These are phyloP conservation scores for Epizoanthus scotinus DNA, from an alignment of 92 coral and sea anemone species.

Conservation along the genomic window DNA sequence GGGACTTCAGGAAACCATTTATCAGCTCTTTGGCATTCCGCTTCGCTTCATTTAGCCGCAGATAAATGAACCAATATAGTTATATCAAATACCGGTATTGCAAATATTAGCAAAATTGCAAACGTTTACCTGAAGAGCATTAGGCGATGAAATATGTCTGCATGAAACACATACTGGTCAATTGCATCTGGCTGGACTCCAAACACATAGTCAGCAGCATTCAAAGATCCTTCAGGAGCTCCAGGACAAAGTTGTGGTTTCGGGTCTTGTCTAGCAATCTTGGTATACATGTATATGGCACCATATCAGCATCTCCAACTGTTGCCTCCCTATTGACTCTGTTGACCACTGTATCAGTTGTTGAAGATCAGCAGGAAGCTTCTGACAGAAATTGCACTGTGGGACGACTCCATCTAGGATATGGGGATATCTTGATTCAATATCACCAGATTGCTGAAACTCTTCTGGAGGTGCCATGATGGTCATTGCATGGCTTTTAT, in stretches of 20 bases:
- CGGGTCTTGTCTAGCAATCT: constrained; percentile 25
- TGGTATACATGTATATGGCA: constrained; percentile 31
- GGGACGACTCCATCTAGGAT: not conserved
- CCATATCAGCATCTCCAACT: constrained; percentile 20
- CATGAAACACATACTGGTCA: constrained; percentile 10
- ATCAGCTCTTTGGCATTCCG: too few relatives aligned
- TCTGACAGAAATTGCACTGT: not conserved
- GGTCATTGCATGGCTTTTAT: constrained; percentile 29
- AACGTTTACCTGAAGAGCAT: constrained; percentile 10
- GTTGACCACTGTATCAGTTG: not conserved
- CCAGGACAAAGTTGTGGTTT: constrained; percentile 11
- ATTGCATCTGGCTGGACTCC: constrained; percentile 23
- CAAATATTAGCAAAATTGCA: too few relatives aligned
- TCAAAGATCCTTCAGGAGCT: not conserved
- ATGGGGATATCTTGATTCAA: not conserved
- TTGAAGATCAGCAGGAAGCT: constrained; percentile 1
- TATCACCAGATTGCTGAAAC: constrained; percentile 12
- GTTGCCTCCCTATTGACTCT: not conserved
- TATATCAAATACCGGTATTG: too few relatives aligned
- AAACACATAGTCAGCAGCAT: constrained; percentile 41
- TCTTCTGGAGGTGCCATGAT: constrained; percentile 31
- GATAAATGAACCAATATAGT: too few relatives aligned
- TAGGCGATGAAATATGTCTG: constrained; percentile 20
- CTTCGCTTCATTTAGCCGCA: too few relatives aligned
- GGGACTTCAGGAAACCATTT: too few relatives aligned